A percentile compares a stretch with the other conserved stretches of the same genome.
phyloP scores from a whole-genome alignment of 1,140 invertebrate species.

The Sinonovacula constricta region DNA sequence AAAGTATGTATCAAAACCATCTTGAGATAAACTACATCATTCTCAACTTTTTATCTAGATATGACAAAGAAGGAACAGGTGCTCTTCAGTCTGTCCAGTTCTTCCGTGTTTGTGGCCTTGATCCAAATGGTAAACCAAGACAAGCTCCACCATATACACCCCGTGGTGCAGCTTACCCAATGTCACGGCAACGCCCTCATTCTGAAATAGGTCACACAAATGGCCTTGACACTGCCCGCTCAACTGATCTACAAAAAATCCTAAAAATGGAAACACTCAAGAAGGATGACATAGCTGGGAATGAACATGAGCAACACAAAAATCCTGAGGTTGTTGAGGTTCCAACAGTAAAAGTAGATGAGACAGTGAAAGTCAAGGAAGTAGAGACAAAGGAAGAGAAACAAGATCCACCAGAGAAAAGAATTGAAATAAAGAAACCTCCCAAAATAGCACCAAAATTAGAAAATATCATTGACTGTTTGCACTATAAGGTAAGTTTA shows the following conservation, averaged over 20 bases:
- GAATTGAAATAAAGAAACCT: conserved; percentile 36
- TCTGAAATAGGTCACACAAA: conserved; percentile 48
- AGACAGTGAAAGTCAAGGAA: conserved; percentile 4
- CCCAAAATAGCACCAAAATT: conserved; percentile 54
- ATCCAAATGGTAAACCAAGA: conserved; percentile 48
- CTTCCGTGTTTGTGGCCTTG: conserved; percentile 57
- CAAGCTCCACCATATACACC: conserved; percentile 49
- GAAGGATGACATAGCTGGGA: conserved; percentile 5
- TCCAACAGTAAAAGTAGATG: conserved; percentile 1
- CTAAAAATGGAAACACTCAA: conserved; percentile 21
- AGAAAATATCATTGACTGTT: conserved; percentile 67
- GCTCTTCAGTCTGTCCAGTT: conserved; percentile 58
- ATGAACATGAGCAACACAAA: conserved; percentile 7
- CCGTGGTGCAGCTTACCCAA: conserved; percentile 44
- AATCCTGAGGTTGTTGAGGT: conserved; percentile 1
- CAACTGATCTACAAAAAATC: conserved; percentile 43
- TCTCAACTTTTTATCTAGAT: conserved; percentile 44
- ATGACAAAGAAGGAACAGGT: conserved; percentile 62
- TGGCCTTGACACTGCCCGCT: conserved; percentile 24
- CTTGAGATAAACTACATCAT: background rate
- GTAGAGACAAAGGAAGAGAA: conserved; percentile 11
- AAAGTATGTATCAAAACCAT: too few relatives aligned
- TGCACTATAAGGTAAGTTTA: conserved; percentile 68
- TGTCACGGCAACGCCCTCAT: conserved; percentile 39
- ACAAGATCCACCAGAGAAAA: conserved; percentile 15